Evolutionary conservation across 2,113 vertebrate genomes (phyloP).

Genomic region (Nothobranchius kuhntae): DNA sequence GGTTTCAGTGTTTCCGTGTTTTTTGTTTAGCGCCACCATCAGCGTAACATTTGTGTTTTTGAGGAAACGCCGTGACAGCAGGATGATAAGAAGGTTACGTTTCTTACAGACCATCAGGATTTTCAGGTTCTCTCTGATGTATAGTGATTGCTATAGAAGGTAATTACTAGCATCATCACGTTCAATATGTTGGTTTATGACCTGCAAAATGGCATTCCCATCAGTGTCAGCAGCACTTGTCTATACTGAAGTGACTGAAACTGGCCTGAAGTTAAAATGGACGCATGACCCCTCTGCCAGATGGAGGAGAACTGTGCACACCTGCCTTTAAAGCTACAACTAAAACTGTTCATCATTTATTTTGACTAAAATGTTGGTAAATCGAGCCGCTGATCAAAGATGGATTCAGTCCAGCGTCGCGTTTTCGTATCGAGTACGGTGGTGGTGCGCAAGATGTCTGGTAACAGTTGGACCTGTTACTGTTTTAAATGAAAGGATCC

Average conservation of each 20-base stretch:
- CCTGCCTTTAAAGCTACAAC: neutral
- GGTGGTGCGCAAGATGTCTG: too few relatives aligned
- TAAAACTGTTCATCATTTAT: neutral
- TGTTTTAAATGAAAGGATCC: too few relatives aligned
- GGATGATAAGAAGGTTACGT: neutral
- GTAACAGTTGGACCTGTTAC: too few relatives aligned
- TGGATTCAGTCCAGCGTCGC: too few relatives aligned
- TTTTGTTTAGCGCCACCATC: neutral
- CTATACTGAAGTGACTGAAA: neutral
- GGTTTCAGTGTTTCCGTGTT: neutral
- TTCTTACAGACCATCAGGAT: neutral
- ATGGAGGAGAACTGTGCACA: neutral
- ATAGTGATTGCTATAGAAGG: slow-evolving; percentile 8
- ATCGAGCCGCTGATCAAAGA: too few relatives aligned
- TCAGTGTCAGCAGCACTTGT: slow-evolving; percentile 1
- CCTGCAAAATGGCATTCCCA: slow-evolving; percentile 1
- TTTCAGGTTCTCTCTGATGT: neutral
- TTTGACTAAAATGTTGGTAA: neutral
- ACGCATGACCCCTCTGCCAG: neutral
- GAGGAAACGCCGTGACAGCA: neutral
- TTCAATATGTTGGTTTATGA: slow-evolving; percentile 15
- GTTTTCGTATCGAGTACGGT: too few relatives aligned
- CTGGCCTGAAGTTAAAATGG: neutral
- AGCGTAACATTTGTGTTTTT: slow-evolving; percentile 4
- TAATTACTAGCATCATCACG: slow-evolving; percentile 17